Percentiles rank a stretch among this genome's conserved stretches.
These are phyloP conservation scores for Zaprionus vittiger DNA, from an alignment of 1,140 invertebrate genomes.

Conservation along the genomic window DNA sequence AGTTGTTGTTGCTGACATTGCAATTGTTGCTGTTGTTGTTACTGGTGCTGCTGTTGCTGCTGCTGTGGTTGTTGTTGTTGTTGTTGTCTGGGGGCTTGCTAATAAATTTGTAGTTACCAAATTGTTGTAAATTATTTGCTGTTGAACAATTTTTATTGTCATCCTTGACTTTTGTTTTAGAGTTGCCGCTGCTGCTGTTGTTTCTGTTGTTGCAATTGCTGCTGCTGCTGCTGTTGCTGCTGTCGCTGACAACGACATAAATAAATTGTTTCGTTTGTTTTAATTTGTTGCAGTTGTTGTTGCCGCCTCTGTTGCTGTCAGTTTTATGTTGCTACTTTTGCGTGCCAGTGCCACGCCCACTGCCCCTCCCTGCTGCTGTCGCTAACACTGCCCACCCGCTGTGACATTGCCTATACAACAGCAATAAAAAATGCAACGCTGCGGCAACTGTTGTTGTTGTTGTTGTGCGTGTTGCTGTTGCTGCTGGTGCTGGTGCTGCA, in stretches of 20 bases:
- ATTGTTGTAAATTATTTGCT: slow-evolving; percentile 53
- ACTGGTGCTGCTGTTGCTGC: slow-evolving; percentile 3
- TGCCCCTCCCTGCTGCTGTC: background rate
- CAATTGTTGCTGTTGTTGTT: background rate
- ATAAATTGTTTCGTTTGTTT: slow-evolving; percentile 59
- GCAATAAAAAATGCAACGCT: slow-evolving; percentile 69
- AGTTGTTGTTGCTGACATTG: slow-evolving; percentile 46
- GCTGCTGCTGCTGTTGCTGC: slow-evolving; percentile 12
- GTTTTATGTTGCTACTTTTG: slow-evolving; percentile 73
- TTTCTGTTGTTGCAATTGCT: too few species aligned
- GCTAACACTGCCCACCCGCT: slow-evolving; percentile 19
- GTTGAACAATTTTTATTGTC: slow-evolving; percentile 45
- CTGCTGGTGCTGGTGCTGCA: slow-evolving; percentile 32
- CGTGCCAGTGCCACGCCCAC: slow-evolving; percentile 6
- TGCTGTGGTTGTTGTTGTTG: slow-evolving; percentile 38
- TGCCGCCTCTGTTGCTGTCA: slow-evolving; percentile 63
- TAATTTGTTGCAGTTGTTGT: slow-evolving; percentile 56
- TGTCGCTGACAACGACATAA: slow-evolving; percentile 55
- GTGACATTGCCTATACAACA: slow-evolving; percentile 51
- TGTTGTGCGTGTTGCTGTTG: slow-evolving; percentile 19
- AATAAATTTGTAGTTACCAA: slow-evolving; percentile 51
- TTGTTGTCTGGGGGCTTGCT: slow-evolving; percentile 22
- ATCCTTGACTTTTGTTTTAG: slow-evolving; percentile 51
- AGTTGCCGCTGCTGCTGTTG: slow-evolving; percentile 27
- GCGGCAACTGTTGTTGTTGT: slow-evolving; percentile 30